These are phyloP conservation scores for Eira barbara DNA, from an alignment of 2,113 vertebrate species.

Conservation along the genomic window DNA sequence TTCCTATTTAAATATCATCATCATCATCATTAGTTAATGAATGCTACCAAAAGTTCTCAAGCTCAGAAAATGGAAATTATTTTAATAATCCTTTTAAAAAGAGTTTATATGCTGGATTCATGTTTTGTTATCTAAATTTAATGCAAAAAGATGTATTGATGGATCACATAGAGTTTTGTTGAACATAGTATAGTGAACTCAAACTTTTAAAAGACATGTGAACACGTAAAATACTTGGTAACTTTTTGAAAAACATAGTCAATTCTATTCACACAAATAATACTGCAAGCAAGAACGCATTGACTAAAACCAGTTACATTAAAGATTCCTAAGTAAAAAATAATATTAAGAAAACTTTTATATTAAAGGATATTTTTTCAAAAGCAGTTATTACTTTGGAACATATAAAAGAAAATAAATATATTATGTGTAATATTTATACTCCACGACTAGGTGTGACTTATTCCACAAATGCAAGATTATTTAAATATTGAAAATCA, in stretches of 20 bases:
- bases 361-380: not conserved
- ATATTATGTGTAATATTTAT: not conserved
- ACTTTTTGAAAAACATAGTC: not conserved
- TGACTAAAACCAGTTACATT: not conserved
- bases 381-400: not conserved
- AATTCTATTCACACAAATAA: not conserved
- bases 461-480: not conserved
- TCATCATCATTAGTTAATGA: not conserved
- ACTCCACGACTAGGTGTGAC: not conserved
- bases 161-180: not conserved
- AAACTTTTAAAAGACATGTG: not conserved
- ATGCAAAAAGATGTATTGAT: not conserved
- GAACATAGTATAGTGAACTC: not conserved
- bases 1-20: not conserved
- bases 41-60: not conserved
- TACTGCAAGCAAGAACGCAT: not conserved
- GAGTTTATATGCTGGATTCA: not conserved
- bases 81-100: not conserved
- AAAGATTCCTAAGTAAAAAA: not conserved
- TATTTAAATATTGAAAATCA: not conserved
- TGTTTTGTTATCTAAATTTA: not conserved
- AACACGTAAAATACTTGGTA: not conserved
- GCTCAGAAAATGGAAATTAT: not conserved
- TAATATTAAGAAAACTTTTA: not conserved
- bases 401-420: not conserved